Conservation (phyloP, 2,797 vertebrate genomes). For the Ceyx erithaca region DNA sequence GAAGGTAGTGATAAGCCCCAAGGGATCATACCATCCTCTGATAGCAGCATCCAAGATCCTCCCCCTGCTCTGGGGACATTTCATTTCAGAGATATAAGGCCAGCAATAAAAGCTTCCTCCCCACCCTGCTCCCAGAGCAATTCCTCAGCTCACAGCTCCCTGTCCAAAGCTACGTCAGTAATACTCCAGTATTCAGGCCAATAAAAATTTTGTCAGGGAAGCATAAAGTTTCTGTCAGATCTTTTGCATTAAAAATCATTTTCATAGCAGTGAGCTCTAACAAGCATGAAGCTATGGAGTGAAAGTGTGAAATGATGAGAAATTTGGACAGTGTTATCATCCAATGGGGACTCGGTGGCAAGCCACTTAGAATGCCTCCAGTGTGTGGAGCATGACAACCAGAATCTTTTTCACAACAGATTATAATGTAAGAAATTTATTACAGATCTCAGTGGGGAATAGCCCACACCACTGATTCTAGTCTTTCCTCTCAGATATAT, state of each 20-base stretch:
- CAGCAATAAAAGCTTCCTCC: conserved; percentile 39
- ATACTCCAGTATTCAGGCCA: conserved; percentile 40
- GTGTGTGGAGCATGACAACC: background rate
- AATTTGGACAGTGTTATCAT: conserved; percentile 58
- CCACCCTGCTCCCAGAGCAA: conserved; percentile 13
- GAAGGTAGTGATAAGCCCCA: background rate
- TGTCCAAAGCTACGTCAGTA: conserved; percentile 37
- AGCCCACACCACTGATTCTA: background rate
- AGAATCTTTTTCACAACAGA: conserved; percentile 4
- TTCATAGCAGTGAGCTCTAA: conserved; percentile 38
- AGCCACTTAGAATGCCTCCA: conserved; percentile 50
- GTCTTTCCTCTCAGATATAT: conserved; percentile 12
- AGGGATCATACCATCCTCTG: background rate
- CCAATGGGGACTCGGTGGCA: conserved; percentile 32
- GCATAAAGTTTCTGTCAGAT: conserved; percentile 57
- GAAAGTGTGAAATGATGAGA: conserved; percentile 62
- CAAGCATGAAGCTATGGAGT: background rate
- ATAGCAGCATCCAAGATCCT: background rate
- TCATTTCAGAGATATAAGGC: conserved; percentile 27
- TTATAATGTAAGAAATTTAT: conserved; percentile 50
- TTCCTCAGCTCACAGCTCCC: conserved; percentile 25
- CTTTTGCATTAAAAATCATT: conserved; percentile 49
- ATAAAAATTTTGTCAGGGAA: conserved; percentile 64
- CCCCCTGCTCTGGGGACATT: conserved; percentile 4
- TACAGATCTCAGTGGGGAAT: background rate